Evolutionary conservation across 2,113 vertebrate genomes (phyloP).

Genomic region (Hippocampus abdominalis): DNA sequence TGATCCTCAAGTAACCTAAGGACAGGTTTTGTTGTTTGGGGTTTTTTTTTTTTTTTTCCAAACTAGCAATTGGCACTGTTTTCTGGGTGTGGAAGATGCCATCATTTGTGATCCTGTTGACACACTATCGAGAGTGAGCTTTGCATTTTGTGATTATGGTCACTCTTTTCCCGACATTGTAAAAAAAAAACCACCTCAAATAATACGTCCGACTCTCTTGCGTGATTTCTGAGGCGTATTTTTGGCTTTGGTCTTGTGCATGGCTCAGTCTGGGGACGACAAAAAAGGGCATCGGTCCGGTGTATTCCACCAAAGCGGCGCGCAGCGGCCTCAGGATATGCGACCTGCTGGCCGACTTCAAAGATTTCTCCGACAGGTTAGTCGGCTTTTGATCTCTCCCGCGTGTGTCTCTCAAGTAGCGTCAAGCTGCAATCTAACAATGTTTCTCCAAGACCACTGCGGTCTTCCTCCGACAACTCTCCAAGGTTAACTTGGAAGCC

Average conservation of each 20-base stretch:
- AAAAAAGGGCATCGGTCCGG: conserved; percentile 96
- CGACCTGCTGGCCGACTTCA: conserved; percentile 91
- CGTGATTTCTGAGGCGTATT: neutral
- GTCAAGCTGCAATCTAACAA: neutral
- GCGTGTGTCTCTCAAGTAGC: neutral
- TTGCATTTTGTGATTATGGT: neutral
- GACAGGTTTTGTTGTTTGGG: too few species aligned
- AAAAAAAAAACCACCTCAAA: too few species aligned
- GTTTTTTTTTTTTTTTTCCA: too few species aligned
- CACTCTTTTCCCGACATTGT: too few species aligned
- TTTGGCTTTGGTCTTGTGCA: neutral
- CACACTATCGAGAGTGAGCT: too few species aligned
- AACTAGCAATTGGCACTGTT: too few species aligned
- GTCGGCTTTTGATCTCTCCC: neutral
- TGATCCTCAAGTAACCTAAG: too few species aligned
- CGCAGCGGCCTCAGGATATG: conserved; percentile 96
- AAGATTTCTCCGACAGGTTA: conserved; percentile 91
- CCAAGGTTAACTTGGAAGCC: too few species aligned
- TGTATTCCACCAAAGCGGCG: conserved; percentile 95
- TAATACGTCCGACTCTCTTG: too few species aligned
- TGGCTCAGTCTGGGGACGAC: conserved; percentile 88
- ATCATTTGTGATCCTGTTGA: too few species aligned
- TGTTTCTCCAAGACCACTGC: neutral
- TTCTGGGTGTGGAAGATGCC: too few species aligned
- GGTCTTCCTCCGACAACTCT: neutral